phyloP scores from a whole-genome alignment of 2,113 vertebrate genomes.

The Nipponia nippon region DNA sequence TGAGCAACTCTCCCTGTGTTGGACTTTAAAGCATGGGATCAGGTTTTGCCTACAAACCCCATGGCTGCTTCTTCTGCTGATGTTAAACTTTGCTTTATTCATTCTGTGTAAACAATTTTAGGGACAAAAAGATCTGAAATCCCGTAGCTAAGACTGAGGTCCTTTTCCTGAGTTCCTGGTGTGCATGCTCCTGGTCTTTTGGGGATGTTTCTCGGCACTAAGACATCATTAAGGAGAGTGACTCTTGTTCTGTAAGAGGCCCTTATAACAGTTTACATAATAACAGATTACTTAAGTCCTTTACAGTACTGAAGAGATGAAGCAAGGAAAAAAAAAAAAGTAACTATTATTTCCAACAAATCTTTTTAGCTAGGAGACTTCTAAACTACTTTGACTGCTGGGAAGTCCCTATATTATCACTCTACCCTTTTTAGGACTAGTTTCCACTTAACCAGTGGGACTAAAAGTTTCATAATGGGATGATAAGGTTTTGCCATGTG shows the following conservation, averaged over 20 bases:
- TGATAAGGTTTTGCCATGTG: background rate
- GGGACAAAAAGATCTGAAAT: background rate
- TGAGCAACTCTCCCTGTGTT: fast-evolving
- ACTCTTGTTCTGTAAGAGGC: background rate
- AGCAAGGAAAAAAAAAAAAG: background rate
- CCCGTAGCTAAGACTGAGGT: fast-evolving
- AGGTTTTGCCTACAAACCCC: background rate
- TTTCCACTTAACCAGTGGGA: background rate
- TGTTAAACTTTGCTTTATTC: background rate
- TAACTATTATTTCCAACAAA: background rate
- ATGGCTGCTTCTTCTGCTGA: background rate
- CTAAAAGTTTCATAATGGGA: background rate
- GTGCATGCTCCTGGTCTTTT: background rate
- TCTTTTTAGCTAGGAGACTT: background rate
- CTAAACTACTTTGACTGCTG: background rate
- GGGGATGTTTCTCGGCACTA: background rate
- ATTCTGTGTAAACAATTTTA: background rate
- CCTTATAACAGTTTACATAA: background rate
- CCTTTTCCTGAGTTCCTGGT: background rate
- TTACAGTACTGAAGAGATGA: background rate
- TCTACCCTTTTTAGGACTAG: background rate
- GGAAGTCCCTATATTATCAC: background rate
- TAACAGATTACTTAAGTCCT: background rate
- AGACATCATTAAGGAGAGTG: background rate
- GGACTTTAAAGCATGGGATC: background rate